Evolutionary conservation across 2,113 vertebrate species (phyloP), one percentile per base, ranked within the genome.

Genomic region (Fregata magnificens): DNA sequence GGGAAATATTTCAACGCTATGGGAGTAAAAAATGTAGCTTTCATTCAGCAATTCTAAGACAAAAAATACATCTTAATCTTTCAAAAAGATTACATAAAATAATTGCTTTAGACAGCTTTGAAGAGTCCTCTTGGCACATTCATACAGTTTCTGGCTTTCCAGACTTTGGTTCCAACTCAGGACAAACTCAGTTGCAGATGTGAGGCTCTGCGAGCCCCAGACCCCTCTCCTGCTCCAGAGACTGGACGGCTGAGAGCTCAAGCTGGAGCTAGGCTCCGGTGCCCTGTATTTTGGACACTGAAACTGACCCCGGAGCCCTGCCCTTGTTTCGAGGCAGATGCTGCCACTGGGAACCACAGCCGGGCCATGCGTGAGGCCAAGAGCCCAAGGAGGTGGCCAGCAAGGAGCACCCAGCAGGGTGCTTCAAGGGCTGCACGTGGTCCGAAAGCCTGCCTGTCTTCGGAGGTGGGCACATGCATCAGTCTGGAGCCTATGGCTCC

Each of bases 351-450:
- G 40, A 95, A 49, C 87, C 1, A 4, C 34, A 44, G 42, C 42
- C 2, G 2, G 10, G 55, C 18, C 12, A 14, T 8, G 15, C 0
- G 1, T 24, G 45, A 61, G 8, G 16, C 50, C 26, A 24, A 73
- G 40, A 84, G 16, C 16, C 53, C 0, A 0, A 86, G 44, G 78
- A 90, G 24, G 36, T 0, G 8, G 28, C 28, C 78, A 85, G n/a
- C 3, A 28, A 49, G 69, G 12, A 70, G 22, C 22, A 28, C 10
- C 28, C 69, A 86, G 29, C 19, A 62, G 5, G 10, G 8, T 0
- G 0, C 18, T 62, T 85, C 0, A 1, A 67, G 70, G 24, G 10
- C 44, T 15, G 12, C 5, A 2, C 0, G 2, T 34, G 16, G 62
- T 76, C 36, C 1, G 2, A 89, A 83, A 74, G 10, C 13, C 19